Percentiles rank a stretch among this genome's conserved stretches.
Conservation (phyloP, 2,797 vertebrate genomes). For the Phoxinus dragarum region DNA sequence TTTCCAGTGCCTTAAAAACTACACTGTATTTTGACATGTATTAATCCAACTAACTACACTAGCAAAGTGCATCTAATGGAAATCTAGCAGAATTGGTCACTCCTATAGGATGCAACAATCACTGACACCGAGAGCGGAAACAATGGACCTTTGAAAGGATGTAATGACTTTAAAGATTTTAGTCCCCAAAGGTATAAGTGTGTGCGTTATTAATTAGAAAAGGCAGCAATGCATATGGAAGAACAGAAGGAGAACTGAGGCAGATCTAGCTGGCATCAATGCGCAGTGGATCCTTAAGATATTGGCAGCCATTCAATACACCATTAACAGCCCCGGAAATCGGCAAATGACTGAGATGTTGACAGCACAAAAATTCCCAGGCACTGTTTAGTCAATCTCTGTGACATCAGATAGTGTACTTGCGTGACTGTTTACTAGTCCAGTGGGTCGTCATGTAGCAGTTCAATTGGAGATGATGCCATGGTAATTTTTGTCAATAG, state of each 20-base stretch:
- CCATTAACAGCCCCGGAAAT: background rate
- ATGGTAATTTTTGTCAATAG: background rate
- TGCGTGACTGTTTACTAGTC: background rate
- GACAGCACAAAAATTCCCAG: background rate
- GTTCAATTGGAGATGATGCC: background rate
- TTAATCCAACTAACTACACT: background rate
- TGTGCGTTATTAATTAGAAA: constrained; percentile 1
- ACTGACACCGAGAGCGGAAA: background rate
- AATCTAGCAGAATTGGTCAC: background rate
- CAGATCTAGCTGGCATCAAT: background rate
- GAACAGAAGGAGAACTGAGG: constrained; percentile 8
- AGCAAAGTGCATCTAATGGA: background rate
- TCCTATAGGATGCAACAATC: background rate
- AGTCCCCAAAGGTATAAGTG: background rate
- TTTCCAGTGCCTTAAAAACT: background rate
- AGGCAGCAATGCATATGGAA: constrained; percentile 1
- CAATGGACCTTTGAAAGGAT: background rate
- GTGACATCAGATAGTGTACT: background rate
- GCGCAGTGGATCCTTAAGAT: background rate
- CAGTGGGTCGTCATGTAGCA: background rate
- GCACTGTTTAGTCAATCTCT: background rate
- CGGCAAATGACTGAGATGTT: background rate
- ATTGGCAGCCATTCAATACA: constrained; percentile 3
- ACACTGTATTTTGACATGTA: background rate
- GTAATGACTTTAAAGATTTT: background rate